Evolutionary conservation across 2,888 invertebrate species (phyloP).

Genomic region (Lasioglossum marginatum): DNA sequence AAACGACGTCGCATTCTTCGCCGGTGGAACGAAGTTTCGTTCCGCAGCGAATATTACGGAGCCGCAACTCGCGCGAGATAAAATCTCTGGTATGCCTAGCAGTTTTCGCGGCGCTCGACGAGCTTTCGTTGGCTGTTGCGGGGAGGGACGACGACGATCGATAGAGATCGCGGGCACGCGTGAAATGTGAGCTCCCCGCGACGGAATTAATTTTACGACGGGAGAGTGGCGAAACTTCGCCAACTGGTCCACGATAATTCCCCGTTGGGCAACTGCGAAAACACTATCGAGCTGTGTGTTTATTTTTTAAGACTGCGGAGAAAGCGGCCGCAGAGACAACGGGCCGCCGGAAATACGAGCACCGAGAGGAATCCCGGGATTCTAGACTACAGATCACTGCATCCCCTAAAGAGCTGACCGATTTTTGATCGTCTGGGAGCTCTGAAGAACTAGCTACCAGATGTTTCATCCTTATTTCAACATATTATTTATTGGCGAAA

Average conservation of each 20-base stretch:
- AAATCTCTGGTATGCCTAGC: constrained; percentile 48
- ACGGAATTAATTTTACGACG: constrained; percentile 25
- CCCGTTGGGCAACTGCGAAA: background rate
- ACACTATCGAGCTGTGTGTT: background rate
- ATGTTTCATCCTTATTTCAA: too few species aligned
- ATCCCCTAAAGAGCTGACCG: constrained; percentile 1
- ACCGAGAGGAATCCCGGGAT: background rate
- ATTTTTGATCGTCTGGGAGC: background rate
- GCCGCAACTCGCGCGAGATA: constrained; percentile 46
- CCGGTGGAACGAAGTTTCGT: constrained; percentile 30
- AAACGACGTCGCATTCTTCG: constrained; percentile 55
- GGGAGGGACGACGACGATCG: constrained; percentile 4
- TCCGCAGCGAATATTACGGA: constrained; percentile 42
- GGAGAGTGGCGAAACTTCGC: constrained; percentile 12
- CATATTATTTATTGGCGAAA: too few species aligned
- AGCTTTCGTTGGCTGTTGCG: background rate
- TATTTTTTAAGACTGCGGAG: background rate
- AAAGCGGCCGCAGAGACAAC: constrained; percentile 2
- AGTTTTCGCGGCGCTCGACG: constrained; percentile 15
- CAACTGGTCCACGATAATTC: constrained; percentile 11
- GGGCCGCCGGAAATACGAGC: background rate
- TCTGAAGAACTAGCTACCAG: too few species aligned
- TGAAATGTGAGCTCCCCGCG: constrained; percentile 21
- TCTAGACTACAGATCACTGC: background rate
- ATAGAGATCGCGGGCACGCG: constrained; percentile 25